These are phyloP conservation scores for Paedocypris micromegethes DNA, from an alignment of 2,797 vertebrate genomes.

Conservation along the genomic window DNA sequence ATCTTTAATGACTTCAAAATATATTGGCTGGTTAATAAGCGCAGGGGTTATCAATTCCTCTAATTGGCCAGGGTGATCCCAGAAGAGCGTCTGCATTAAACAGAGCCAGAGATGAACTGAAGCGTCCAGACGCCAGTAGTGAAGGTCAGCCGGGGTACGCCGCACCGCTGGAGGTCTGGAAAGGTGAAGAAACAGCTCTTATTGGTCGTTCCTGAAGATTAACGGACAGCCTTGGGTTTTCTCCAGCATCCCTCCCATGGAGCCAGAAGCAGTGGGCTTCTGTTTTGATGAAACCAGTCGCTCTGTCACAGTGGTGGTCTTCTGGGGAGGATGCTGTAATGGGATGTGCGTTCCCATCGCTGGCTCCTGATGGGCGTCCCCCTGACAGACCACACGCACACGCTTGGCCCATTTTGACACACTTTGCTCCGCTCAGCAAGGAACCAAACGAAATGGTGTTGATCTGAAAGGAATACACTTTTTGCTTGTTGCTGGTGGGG, in stretches of 20 bases:
- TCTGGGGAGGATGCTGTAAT: slow-evolving; percentile 53
- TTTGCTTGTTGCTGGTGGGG: slow-evolving; percentile 48
- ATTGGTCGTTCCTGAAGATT: slow-evolving; percentile 58
- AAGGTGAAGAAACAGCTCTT: slow-evolving; percentile 28
- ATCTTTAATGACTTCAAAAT: slow-evolving; percentile 99
- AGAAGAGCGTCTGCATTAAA: slow-evolving; percentile 92
- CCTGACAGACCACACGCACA: slow-evolving; percentile 58
- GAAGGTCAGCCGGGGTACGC: slow-evolving; percentile 41
- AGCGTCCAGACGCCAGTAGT: slow-evolving; percentile 61
- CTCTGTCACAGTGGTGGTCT: slow-evolving; percentile 15
- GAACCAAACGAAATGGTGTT: slow-evolving; percentile 58
- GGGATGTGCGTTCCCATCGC: slow-evolving; percentile 67
- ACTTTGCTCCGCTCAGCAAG: slow-evolving; percentile 61
- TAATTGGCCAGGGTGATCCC: slow-evolving; percentile 91
- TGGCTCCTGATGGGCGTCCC: slow-evolving; percentile 64
- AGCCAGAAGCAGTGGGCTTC: slow-evolving; percentile 57
- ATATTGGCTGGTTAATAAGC: slow-evolving; percentile 96
- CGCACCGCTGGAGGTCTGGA: slow-evolving; percentile 19
- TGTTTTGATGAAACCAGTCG: slow-evolving; percentile 57
- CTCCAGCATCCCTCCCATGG: slow-evolving; percentile 32
- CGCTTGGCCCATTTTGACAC: slow-evolving; percentile 57
- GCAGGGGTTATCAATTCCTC: slow-evolving; percentile 95
- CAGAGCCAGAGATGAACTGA: slow-evolving; percentile 76
- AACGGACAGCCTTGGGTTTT: slow-evolving; percentile 52
- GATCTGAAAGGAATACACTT: slow-evolving; percentile 57